phyloP scores from a whole-genome alignment of 2,797 vertebrate species.

The Saxicola maurus region DNA sequence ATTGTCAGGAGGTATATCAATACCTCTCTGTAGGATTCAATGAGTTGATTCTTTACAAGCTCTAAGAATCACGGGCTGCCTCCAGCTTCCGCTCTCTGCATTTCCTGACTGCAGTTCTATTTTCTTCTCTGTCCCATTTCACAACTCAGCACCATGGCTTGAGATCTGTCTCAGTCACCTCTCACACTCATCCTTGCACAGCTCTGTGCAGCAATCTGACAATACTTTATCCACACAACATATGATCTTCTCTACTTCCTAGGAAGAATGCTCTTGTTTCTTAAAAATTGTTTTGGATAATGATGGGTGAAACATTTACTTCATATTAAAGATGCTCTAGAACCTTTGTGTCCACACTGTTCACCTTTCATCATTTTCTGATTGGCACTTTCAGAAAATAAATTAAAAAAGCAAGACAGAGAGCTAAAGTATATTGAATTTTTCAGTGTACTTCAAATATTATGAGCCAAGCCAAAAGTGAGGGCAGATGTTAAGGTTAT shows the following conservation, averaged over 20 bases:
- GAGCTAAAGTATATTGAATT: background rate
- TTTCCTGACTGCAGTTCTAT: background rate
- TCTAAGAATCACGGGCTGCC: fast-evolving
- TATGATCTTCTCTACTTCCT: background rate
- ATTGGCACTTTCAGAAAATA: background rate
- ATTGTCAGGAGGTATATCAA: background rate
- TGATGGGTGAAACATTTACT: background rate
- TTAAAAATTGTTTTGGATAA: background rate
- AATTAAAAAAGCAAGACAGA: background rate
- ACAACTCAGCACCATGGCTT: background rate
- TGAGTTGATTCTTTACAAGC: background rate
- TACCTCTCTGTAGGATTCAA: background rate
- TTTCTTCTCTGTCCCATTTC: background rate
- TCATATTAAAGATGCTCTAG: background rate
- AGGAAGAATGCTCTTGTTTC: background rate
- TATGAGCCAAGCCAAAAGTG: background rate
- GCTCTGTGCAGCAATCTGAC: background rate
- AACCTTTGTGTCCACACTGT: background rate
- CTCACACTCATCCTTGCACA: fast-evolving
- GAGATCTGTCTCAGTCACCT: background rate
- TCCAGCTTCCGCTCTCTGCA: background rate
- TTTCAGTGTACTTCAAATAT: background rate
- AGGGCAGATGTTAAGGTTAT: background rate
- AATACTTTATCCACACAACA: background rate
- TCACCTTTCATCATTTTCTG: background rate